Conservation (phyloP, 2,888 invertebrate species). For the Poecilobothrus nobilitatus region DNA sequence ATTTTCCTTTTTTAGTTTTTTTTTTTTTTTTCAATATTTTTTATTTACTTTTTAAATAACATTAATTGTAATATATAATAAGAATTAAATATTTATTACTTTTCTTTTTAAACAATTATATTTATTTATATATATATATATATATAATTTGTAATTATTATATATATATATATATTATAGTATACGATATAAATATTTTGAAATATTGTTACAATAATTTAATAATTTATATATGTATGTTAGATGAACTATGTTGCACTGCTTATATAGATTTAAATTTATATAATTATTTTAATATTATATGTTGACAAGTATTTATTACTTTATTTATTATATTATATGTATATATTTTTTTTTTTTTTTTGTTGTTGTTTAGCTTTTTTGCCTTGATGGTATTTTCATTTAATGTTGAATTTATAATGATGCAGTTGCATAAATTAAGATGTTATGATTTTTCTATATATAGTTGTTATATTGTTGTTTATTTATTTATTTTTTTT, state of each 20-base stretch:
- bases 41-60: neutral
- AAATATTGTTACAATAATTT: neutral
- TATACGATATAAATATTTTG: neutral
- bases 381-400: neutral
- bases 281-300: neutral
- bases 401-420: neutral
- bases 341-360: neutral
- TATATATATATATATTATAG: neutral
- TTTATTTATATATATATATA: neutral
- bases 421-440: neutral
- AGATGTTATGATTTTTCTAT: neutral
- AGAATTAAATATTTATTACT: neutral
- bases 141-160: neutral
- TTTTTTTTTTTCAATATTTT: neutral
- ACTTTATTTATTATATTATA: no score
- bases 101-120: neutral
- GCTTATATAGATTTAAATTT: no score
- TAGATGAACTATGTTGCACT: slow-evolving; percentile 6
- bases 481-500: neutral
- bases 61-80: slow-evolving; percentile 4
- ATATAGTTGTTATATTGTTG: neutral
- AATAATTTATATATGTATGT: neutral
- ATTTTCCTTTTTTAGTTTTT: neutral
- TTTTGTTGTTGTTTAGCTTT: neutral
- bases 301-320: neutral